Percentiles rank a stretch among this genome's conserved stretches.
These are phyloP conservation scores for Diadegma fenestrale DNA, from an alignment of 2,888 invertebrate genomes.

Conservation along the genomic window DNA sequence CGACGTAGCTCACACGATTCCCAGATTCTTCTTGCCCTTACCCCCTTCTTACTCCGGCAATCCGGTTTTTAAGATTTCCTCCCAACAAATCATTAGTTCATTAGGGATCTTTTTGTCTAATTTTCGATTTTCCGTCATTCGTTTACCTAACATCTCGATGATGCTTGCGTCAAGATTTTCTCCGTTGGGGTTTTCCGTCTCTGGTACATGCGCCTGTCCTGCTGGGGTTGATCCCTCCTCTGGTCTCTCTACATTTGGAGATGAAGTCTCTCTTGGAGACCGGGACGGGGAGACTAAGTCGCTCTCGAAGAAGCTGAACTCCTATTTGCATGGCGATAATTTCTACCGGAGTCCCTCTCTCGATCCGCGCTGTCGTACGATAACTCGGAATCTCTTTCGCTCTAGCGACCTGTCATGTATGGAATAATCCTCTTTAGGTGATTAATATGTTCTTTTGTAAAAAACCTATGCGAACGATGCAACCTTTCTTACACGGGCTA, in stretches of 20 bases:
- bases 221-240: neutral
- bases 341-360: neutral
- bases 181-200: neutral
- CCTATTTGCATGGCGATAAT: neutral
- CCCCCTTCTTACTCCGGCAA: constrained; percentile 33
- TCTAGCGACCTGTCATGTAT: neutral
- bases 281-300: too few species aligned
- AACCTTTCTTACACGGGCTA: constrained; percentile 5
- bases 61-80: constrained; percentile 57
- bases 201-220: neutral
- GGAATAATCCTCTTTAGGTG: neutral
- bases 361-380: neutral
- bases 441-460: neutral
- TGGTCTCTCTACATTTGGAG: neutral
- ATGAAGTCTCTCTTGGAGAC: too few species aligned
- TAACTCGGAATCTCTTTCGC: constrained; percentile 7
- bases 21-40: constrained; percentile 48
- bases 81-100: constrained; percentile 40
- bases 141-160: constrained; percentile 19
- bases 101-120: constrained; percentile 18
- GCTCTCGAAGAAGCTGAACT: too few species aligned
- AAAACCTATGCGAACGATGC: neutral
- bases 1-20: constrained; percentile 46
- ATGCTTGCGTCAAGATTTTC: constrained; percentile 28
- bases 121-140: constrained; percentile 2